Evolutionary conservation across 1,140 invertebrate genomes (phyloP), one percentile per base, ranked within the genome.

Genomic region (Kradibia gibbosae): DNA sequence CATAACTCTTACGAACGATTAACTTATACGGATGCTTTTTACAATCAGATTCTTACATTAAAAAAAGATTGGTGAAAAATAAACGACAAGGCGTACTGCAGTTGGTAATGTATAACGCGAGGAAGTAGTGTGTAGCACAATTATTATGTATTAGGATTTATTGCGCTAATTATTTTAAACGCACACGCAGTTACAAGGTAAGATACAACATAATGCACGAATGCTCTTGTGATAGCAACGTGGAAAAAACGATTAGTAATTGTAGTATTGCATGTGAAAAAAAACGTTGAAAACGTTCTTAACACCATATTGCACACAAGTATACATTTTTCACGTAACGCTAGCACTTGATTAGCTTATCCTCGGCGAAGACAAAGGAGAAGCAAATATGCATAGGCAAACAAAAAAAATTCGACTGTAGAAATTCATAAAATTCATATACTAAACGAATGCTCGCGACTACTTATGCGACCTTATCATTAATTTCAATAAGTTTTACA

Each of bases 21-120:
- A 73, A 80, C 70, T 80, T 80, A 72, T n/a, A 20, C 25, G 74
- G 31, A 65, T 80, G 20, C 67, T 80, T 74, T 80, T 80, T 80
- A 80, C 78, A 79, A 60, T 79, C 71, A 70, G 39, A 72, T 31
- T 45, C 36, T 53, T 42, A 71, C 8, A 71, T 60, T 39, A 15
- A 78, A 62, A 48, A 48, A n/a, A n/a, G 28, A 11, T 70, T n/a
- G 34, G 71, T 15, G 45, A 53, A 67, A 25, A 57, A 55, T 31
- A 71, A 78, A 71, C 31, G 77, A 28, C 34, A 42, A 42, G 20
- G 31, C 48, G 34, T 53, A 31, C 39, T 39, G 17, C 28, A 67
- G 7, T 78, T 20, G 50, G 25, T 50, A 39, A 70, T 17, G 34
- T 71, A 71, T 53, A 70, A 71, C 11, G 65, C 57, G 53, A 36